phyloP scores from a whole-genome alignment of 2,888 invertebrate genomes.

The Cheilosia scutellata region DNA sequence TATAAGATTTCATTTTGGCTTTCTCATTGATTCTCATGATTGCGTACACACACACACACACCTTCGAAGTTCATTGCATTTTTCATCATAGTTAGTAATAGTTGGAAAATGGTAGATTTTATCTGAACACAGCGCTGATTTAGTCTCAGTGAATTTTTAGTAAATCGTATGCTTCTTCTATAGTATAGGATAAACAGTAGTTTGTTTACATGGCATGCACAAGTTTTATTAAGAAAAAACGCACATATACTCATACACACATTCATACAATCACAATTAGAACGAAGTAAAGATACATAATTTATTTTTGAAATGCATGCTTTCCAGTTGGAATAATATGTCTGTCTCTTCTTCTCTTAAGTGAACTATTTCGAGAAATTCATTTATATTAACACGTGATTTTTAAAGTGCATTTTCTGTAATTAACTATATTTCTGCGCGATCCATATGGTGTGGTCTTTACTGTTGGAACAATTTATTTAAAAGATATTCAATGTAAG shows the following conservation, averaged over 20 bases:
- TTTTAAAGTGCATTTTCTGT: constrained; percentile 67
- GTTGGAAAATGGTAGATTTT: constrained; percentile 22
- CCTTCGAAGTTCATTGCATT: constrained; percentile 67
- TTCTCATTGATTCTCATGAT: constrained; percentile 24
- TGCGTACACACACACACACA: not conserved
- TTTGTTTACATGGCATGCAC: constrained; percentile 36
- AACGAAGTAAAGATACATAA: not conserved
- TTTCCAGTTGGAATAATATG: constrained; percentile 34
- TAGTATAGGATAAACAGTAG: constrained; percentile 34
- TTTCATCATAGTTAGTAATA: constrained; percentile 42
- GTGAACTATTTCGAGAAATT: constrained; percentile 35
- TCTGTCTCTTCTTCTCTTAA: constrained; percentile 43
- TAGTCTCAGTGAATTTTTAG: constrained; percentile 15
- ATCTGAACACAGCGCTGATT: constrained; percentile 9
- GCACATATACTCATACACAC: not conserved
- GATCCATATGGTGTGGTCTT: constrained; percentile 52
- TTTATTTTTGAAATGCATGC: constrained; percentile 45
- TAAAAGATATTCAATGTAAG: constrained; percentile 68
- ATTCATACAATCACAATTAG: not conserved
- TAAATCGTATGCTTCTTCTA: constrained; percentile 37
- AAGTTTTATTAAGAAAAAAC: not conserved
- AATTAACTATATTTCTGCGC: constrained; percentile 66
- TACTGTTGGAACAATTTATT: constrained; percentile 56
- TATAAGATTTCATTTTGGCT: constrained; percentile 48
- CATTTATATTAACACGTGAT: constrained; percentile 40